Conservation (phyloP, 2,888 invertebrate species). For the Bursaphelenchus okinawaensis region DNA sequence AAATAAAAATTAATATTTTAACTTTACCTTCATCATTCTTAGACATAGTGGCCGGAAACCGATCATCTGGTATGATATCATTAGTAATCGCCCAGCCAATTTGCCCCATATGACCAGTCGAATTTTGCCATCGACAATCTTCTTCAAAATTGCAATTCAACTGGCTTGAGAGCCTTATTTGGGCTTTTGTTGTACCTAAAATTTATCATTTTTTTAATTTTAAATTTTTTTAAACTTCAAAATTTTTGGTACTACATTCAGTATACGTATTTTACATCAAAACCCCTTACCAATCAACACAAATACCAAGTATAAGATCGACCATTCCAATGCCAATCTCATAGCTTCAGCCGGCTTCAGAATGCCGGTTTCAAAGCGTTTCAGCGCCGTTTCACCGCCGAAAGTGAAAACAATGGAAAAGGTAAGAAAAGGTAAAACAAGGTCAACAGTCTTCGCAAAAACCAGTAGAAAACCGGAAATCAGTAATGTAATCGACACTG, state of each 20-base stretch:
- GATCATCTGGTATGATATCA: slow-evolving; percentile 15
- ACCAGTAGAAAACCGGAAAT: background rate
- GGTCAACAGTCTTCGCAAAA: background rate
- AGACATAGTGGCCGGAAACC: slow-evolving; percentile 11
- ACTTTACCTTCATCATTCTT: slow-evolving; percentile 1
- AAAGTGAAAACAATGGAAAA: background rate
- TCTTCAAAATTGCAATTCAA: slow-evolving; percentile 47
- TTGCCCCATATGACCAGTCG: slow-evolving; percentile 26
- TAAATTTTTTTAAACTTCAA: too few species aligned
- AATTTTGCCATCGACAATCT: slow-evolving; percentile 48
- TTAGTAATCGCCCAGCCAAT: slow-evolving; percentile 16
- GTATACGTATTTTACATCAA: too few species aligned
- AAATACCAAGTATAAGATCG: too few species aligned
- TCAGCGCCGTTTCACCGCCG: background rate
- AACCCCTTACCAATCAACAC: too few species aligned
- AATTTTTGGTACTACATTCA: too few species aligned
- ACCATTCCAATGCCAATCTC: too few species aligned
- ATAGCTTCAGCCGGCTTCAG: too few species aligned
- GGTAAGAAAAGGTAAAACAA: background rate
- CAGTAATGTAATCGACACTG: background rate
- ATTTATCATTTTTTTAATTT: too few species aligned
- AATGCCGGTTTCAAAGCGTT: too few species aligned
- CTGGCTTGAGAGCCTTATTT: slow-evolving; percentile 42
- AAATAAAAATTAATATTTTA: background rate
- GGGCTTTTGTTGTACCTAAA: slow-evolving; percentile 19